Percentiles rank a stretch among this genome's conserved stretches.
These are phyloP conservation scores for Conus ventricosus DNA, from an alignment of 1,140 invertebrate species.

Conservation along the genomic window DNA sequence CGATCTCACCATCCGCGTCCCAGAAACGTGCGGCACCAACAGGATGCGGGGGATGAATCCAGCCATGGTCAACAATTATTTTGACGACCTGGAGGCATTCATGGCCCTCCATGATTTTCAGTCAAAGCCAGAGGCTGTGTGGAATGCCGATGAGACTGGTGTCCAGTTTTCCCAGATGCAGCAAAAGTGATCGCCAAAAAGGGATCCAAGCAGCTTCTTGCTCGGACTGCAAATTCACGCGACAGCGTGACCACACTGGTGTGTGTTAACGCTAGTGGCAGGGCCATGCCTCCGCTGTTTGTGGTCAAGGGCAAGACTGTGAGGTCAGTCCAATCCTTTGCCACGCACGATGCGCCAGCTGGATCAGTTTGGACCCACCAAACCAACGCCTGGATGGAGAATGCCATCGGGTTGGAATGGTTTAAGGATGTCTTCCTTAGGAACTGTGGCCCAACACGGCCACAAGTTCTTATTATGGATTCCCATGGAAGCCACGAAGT, in stretches of 20 bases:
- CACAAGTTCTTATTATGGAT: conserved; percentile 48
- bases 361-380: conserved; percentile 47
- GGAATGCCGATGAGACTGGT: conserved; percentile 54
- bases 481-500: conserved; percentile 49
- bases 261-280: too few species aligned
- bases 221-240: conserved; percentile 13
- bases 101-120: too few species aligned
- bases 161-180: conserved; percentile 44
- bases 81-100: conserved; percentile 21
- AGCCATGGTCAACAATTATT: conserved; percentile 35
- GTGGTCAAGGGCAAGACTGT: conserved; percentile 47
- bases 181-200: conserved; percentile 39
- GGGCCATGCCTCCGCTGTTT: too few species aligned
- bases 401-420: conserved; percentile 48
- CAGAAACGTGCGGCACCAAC: neutral
- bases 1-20: neutral
- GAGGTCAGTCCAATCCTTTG: conserved; percentile 39
- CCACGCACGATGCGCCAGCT: conserved; percentile 35
- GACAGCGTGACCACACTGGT: conserved; percentile 48
- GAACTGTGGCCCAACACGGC: conserved; percentile 46
- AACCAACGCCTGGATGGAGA: conserved; percentile 51
- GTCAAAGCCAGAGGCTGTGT: conserved; percentile 41
- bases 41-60: neutral
- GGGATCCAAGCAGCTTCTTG: conserved; percentile 31
- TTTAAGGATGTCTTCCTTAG: conserved; percentile 51